Conservation (phyloP, 2,888 invertebrate genomes). For the Creontiades dilutus region DNA sequence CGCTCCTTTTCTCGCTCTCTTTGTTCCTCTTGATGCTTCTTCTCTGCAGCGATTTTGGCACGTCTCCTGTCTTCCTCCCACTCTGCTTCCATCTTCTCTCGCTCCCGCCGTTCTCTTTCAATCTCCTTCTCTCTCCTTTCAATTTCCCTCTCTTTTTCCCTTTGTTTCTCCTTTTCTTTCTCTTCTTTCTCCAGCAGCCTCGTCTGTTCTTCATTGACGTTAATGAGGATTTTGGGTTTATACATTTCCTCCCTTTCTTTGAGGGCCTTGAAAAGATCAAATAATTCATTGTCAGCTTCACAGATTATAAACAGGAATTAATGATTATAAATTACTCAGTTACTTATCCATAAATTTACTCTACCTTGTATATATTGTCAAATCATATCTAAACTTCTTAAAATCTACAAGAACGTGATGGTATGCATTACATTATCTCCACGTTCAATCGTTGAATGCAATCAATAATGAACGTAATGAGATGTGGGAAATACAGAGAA, state of each 20-base stretch:
- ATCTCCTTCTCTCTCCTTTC: constrained; percentile 77
- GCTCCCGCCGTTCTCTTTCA: constrained; percentile 76
- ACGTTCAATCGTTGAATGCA: background rate
- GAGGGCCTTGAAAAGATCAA: constrained; percentile 80
- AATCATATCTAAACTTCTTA: no score
- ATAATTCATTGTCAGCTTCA: background rate
- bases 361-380: no score
- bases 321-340: no score
- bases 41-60: constrained; percentile 60
- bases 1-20: constrained; percentile 73
- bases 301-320: no score
- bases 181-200: constrained; percentile 78
- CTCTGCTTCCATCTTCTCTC: constrained; percentile 78
- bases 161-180: constrained; percentile 78
- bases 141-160: constrained; percentile 81
- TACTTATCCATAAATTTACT: no score
- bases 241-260: constrained; percentile 90
- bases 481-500: no score
- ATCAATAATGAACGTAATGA: background rate
- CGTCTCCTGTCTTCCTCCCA: constrained; percentile 68
- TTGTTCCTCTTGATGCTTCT: constrained; percentile 76
- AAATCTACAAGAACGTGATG: no score
- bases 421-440: no score
- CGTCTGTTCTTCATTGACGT: constrained; percentile 79
- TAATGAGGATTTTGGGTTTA: constrained; percentile 89